Conservation (phyloP, 2,888 invertebrate genomes). For the Idaea aversata region DNA sequence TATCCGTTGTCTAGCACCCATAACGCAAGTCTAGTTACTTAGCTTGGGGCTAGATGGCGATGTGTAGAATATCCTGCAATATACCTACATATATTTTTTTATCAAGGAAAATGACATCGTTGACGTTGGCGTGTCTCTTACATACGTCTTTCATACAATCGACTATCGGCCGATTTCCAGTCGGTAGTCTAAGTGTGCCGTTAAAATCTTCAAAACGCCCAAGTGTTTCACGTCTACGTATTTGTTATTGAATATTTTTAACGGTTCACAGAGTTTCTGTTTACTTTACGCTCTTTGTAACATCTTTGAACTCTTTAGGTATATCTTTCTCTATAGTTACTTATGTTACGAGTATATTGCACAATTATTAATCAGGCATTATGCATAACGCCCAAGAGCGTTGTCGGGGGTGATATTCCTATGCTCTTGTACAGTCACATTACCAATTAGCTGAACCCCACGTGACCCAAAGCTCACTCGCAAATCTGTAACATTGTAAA, state of each 20-base stretch:
- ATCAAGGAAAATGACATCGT: too few relatives aligned
- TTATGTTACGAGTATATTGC: conserved; percentile 12
- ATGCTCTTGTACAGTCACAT: not conserved
- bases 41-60: too few relatives aligned
- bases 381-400: not conserved
- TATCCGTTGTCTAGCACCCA: too few relatives aligned
- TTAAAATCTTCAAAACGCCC: conserved; percentile 3
- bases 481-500: too few relatives aligned
- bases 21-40: too few relatives aligned
- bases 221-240: conserved; percentile 18
- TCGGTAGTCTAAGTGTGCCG: not conserved
- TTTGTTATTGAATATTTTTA: conserved; percentile 26
- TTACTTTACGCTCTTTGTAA: conserved; percentile 17
- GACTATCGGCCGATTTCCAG: too few relatives aligned
- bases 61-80: too few relatives aligned
- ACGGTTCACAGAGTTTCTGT: conserved; percentile 16
- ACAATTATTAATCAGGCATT: not conserved
- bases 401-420: not conserved
- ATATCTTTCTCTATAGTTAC: not conserved
- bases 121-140: too few relatives aligned
- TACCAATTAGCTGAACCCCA: too few relatives aligned
- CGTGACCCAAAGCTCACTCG: too few relatives aligned
- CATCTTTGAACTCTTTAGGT: conserved; percentile 18
- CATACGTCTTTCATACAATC: too few relatives aligned
- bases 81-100: too few relatives aligned